Evolutionary conservation across 2,113 vertebrate genomes (phyloP).

Genomic region (Corythornis vintsioides): DNA sequence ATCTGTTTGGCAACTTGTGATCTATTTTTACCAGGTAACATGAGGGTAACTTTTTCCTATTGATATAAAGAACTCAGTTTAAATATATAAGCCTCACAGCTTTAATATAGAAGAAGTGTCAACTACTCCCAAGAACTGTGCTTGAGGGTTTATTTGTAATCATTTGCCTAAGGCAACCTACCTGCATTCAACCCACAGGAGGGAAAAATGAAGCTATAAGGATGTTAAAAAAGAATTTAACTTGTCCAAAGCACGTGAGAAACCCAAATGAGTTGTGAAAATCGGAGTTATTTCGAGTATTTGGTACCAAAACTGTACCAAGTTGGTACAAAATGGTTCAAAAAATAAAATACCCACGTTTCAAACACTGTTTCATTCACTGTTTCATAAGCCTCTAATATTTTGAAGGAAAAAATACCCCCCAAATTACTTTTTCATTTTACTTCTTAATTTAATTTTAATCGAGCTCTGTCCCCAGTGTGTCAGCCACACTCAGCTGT

Average conservation of each 20-base stretch:
- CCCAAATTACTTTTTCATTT: background rate
- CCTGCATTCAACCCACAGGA: background rate
- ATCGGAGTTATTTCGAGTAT: background rate
- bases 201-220: background rate
- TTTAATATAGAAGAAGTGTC: background rate
- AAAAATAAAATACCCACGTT: background rate
- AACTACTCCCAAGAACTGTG: background rate
- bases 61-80: background rate
- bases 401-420: background rate
- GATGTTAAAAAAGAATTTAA: background rate
- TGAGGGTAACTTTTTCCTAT: background rate
- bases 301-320: background rate
- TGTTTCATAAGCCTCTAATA: background rate
- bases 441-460: background rate
- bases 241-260: background rate
- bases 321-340: background rate
- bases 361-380: background rate
- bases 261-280: background rate
- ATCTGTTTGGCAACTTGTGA: constrained; percentile 56
- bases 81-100: background rate
- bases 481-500: background rate
- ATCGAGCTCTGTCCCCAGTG: background rate
- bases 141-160: background rate
- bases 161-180: background rate
- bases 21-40: constrained; percentile 64